phyloP scores from a whole-genome alignment of 2,113 vertebrate genomes.

The Aythya baeri region DNA sequence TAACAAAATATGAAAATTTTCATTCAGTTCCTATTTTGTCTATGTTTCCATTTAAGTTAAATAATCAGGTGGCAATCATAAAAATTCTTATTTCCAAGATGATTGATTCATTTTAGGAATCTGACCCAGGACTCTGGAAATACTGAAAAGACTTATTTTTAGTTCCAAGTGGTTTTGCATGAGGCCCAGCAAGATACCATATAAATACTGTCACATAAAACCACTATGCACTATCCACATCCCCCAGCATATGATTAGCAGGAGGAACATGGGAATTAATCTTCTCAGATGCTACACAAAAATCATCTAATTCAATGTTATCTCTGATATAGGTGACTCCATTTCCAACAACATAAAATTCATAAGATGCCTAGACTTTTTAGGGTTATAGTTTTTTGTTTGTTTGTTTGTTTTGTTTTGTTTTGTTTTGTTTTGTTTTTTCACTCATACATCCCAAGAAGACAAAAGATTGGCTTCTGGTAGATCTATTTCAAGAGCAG shows the following conservation, averaged over 20 bases:
- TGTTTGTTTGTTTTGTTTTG: too few relatives aligned
- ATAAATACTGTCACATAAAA: neutral
- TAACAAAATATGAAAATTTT: neutral
- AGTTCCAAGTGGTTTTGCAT: neutral
- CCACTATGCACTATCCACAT: neutral
- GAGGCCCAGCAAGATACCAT: neutral
- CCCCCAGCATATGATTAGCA: neutral
- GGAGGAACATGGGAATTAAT: neutral
- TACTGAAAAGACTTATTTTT: neutral
- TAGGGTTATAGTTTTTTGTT: too few relatives aligned
- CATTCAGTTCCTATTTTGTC: neutral
- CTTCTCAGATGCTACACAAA: neutral
- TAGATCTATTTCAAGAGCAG: too few relatives aligned
- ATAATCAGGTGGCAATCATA: neutral
- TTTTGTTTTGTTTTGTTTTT: neutral
- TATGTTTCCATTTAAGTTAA: neutral
- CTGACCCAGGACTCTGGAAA: neutral
- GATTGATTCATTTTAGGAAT: neutral
- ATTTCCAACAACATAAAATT: neutral
- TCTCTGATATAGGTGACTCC: neutral
- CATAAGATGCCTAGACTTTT: neutral
- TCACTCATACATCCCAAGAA: neutral
- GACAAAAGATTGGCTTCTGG: neutral
- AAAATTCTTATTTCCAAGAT: neutral
- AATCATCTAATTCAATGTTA: neutral